These are phyloP conservation scores for Andrena cerasifolii DNA, from an alignment of 1,140 invertebrate species.

Conservation along the genomic window DNA sequence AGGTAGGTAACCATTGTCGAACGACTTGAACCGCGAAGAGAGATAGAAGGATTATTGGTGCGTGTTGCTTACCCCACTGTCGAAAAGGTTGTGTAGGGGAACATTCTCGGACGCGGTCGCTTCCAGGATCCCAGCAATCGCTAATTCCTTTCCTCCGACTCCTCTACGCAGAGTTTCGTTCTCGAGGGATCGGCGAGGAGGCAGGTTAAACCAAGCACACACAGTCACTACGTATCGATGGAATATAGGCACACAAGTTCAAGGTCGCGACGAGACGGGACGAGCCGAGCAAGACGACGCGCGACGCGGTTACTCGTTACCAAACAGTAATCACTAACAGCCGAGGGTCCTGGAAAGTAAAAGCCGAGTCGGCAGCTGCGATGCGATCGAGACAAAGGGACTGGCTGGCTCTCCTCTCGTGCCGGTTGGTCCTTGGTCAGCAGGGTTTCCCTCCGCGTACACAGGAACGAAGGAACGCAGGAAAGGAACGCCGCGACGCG, in stretches of 20 bases:
- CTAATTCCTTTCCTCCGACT: background rate
- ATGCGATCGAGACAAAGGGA: slow-evolving; percentile 29
- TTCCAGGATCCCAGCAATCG: slow-evolving; percentile 35
- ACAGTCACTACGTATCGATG: slow-evolving; percentile 16
- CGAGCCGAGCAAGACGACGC: background rate
- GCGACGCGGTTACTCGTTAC: background rate
- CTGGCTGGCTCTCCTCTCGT: slow-evolving; percentile 3
- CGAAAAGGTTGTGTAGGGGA: slow-evolving; percentile 80
- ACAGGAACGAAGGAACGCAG: background rate
- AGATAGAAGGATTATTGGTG: background rate
- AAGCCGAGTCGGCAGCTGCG: background rate
- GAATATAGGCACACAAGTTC: slow-evolving; percentile 55
- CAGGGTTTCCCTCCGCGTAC: slow-evolving; percentile 9
- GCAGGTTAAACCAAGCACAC: slow-evolving; percentile 46
- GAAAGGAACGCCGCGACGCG: slow-evolving; percentile 3
- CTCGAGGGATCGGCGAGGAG: slow-evolving; percentile 36
- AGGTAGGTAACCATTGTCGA: background rate
- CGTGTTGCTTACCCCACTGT: slow-evolving; percentile 79
- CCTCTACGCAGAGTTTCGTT: slow-evolving; percentile 25
- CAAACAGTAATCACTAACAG: background rate
- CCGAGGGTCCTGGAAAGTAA: background rate
- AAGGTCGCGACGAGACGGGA: slow-evolving; percentile 51
- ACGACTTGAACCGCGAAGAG: slow-evolving; percentile 21
- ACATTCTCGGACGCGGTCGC: slow-evolving; percentile 71
- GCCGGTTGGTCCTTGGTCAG: slow-evolving; percentile 1